A percentile compares a stretch with the other conserved stretches of the same genome.
These are phyloP conservation scores for Amphilophus citrinellus DNA, from an alignment of 2,113 vertebrate species.

Conservation along the genomic window DNA sequence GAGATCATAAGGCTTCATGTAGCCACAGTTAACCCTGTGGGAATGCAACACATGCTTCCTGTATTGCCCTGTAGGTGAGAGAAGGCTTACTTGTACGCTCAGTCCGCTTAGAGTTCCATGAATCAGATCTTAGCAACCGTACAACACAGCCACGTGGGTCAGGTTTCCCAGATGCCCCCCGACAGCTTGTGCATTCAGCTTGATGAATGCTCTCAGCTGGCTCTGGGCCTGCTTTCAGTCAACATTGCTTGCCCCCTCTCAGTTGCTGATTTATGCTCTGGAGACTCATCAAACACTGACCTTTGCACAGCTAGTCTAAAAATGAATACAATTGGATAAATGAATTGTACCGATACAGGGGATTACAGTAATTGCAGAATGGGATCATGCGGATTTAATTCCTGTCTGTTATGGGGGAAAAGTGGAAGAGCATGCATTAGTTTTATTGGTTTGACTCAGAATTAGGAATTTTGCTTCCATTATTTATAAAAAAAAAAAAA, in stretches of 20 bases:
- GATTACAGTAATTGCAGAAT: not conserved
- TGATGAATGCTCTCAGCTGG: constrained; percentile 41
- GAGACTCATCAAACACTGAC: not conserved
- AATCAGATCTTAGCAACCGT: constrained; percentile 22
- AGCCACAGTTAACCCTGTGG: constrained; percentile 16
- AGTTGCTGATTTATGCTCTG: constrained; percentile 16
- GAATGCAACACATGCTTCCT: constrained; percentile 39
- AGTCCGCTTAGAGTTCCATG: constrained; percentile 8
- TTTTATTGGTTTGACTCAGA: not conserved
- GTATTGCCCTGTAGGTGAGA: not conserved
- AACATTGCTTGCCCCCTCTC: not conserved
- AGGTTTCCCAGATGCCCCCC: constrained; percentile 35
- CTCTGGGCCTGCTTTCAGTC: constrained; percentile 23
- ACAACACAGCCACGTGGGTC: not conserved
- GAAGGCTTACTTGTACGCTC: not conserved
- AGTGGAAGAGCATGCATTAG: fast-evolving
- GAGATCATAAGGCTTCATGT: not conserved
- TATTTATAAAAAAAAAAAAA: no score
- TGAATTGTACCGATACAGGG: not conserved
- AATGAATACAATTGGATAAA: not conserved
- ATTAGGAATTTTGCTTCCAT: not conserved
- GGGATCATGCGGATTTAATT: not conserved
- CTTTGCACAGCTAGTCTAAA: not conserved
- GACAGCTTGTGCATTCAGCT: constrained; percentile 11
- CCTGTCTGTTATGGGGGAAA: not conserved